These are phyloP conservation scores for Andrena flavipes DNA, from an alignment of 2,888 invertebrate species.

Conservation along the genomic window DNA sequence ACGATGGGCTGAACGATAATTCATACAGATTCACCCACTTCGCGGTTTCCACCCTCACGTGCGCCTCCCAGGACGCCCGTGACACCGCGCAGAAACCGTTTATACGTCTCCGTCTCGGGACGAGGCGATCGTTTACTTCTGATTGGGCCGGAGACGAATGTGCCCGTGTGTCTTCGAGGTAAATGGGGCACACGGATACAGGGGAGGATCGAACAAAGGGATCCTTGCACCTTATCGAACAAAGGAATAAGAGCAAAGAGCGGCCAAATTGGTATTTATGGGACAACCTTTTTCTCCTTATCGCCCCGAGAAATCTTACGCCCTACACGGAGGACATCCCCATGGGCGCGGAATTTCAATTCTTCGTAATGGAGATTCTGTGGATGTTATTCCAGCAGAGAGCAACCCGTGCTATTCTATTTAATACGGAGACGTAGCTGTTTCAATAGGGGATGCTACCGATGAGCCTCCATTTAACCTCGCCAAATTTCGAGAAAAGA, in stretches of 20 bases:
- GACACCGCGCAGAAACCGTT: constrained; percentile 4
- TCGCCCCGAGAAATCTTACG: not conserved
- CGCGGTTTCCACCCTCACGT: constrained; percentile 10
- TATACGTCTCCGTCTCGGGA: not conserved
- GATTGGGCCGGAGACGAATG: not conserved
- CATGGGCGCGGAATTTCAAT: constrained; percentile 19
- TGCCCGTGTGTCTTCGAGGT: not conserved
- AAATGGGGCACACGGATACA: not conserved
- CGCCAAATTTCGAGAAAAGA: no score
- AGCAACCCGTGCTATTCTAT: not conserved
- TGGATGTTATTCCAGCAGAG: not conserved
- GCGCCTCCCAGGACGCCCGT: not conserved
- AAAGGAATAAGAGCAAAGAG: constrained; percentile 15
- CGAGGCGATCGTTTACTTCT: constrained; percentile 45
- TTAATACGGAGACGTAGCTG: not conserved
- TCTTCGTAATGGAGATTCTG: not conserved
- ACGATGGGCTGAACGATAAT: not conserved
- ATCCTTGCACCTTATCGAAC: not conserved
- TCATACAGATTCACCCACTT: constrained; percentile 9
- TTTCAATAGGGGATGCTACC: not conserved
- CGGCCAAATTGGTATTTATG: constrained; percentile 59
- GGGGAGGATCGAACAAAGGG: not conserved
- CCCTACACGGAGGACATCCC: not conserved
- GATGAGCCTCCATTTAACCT: no score
- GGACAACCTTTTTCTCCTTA: not conserved